Evolutionary conservation across 2,113 vertebrate species (phyloP), one percentile per base, ranked within the genome.

Genomic region (Neodontobutis hainanensis): DNA sequence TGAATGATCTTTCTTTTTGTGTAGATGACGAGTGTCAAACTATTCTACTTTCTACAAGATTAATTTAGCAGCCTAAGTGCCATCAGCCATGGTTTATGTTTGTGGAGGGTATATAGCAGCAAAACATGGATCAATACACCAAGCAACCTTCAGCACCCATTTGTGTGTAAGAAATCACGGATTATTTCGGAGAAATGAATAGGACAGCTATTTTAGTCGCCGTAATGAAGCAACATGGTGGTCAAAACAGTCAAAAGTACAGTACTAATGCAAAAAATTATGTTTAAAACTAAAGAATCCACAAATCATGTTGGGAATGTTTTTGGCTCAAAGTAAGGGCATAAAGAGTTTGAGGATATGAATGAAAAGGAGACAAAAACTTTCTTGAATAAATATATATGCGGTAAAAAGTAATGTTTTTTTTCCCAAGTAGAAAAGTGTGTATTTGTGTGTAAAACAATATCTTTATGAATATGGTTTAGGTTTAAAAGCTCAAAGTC

Each of bases 61-160:
- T 27, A 53, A 27, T 35, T 53, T 77, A 85, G 83, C 80, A 85
- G 80, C 78, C 73, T 57, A 64, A 67, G 47, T 64, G 67, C 64
- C 73, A 59, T 59, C 65, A 53, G 75, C 63, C 65, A 59, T 35
- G 44, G 64, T 45, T n/a, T 51, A 68, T 67, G 61, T 49, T 70
- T 73, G 62, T 65, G 51, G 11, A 53, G 32, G 35, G 51, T 27
- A 55, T 34, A 78, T 62, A 86, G 83, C 85, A 85, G 86, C 83
- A 80, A 52, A 73, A 59, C 70, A 48, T 85, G 75, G 77, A 77
- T 69, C 59, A 58, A 75, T 73, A 75, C 44, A 68, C 78, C 74
- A 68, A 84, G 82, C 79, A 86, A 84, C 82, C 78, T 81, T 84
- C 77, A 73, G 75, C 68, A 71, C 77, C 35, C 50, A 53, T 77